Percentiles rank a stretch among this genome's conserved stretches.
Evolutionary conservation across 1,140 invertebrate genomes (phyloP).

Genomic region (Bacillus rossius): DNA sequence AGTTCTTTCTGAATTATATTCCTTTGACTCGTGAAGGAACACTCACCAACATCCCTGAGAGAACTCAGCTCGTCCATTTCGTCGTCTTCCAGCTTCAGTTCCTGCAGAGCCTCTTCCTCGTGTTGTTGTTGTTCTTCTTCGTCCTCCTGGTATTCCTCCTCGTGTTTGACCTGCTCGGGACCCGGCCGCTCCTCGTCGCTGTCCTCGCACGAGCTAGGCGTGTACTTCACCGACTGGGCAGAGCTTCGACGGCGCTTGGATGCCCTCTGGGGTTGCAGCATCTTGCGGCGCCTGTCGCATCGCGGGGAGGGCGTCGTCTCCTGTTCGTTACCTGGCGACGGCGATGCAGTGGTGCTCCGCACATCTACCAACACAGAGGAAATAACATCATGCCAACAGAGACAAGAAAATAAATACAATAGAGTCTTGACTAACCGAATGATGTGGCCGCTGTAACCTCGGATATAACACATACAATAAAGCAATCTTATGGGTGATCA

Average conservation of each 20-base stretch:
- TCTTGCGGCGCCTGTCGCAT: neutral
- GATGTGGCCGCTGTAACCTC: no score
- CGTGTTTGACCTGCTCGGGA: conserved; percentile 1
- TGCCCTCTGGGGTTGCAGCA: conserved; percentile 1
- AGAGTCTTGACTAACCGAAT: no score
- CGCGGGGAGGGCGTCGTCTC: neutral
- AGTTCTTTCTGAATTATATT: no score
- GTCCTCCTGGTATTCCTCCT: conserved; percentile 21
- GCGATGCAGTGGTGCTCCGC: no score
- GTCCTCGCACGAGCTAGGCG: neutral
- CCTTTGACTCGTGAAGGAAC: no score
- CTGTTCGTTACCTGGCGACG: neutral
- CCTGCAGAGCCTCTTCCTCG: conserved; percentile 25
- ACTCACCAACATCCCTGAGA: neutral
- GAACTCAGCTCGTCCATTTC: conserved; percentile 3
- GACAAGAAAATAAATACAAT: no score
- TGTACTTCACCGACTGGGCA: neutral
- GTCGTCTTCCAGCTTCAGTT: neutral
- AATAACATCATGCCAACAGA: no score
- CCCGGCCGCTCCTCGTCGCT: neutral
- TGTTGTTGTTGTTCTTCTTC: conserved; percentile 23
- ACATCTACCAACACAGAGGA: no score
- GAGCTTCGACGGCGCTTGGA: neutral
- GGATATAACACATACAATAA: no score
- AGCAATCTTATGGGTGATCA: no score